These are phyloP conservation scores for Sardina pilchardus DNA, from an alignment of 2,113 vertebrate species.

Conservation along the genomic window DNA sequence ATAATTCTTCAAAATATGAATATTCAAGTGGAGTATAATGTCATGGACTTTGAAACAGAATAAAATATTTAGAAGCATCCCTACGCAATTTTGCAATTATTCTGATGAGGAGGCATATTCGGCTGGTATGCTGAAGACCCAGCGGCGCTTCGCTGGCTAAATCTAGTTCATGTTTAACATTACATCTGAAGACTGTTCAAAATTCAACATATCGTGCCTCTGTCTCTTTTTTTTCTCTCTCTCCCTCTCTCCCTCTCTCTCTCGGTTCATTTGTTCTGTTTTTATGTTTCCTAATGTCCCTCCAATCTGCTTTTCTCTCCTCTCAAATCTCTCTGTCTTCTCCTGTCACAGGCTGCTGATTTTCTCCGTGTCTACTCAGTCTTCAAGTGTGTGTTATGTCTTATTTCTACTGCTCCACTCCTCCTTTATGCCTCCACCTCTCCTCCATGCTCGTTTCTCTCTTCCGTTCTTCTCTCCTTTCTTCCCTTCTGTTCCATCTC, in stretches of 20 bases:
- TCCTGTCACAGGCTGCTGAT: neutral
- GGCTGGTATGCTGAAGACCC: conserved; percentile 29
- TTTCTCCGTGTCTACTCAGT: neutral
- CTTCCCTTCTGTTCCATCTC: neutral
- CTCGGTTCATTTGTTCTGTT: neutral
- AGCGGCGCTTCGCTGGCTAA: conserved; percentile 39
- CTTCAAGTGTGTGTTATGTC: neutral
- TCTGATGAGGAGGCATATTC: conserved; percentile 38
- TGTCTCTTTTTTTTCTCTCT: neutral
- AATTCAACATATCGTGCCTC: conserved; percentile 36
- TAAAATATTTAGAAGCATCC: conserved; percentile 47
- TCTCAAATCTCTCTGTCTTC: neutral
- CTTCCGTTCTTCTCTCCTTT: neutral
- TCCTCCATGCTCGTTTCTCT: neutral
- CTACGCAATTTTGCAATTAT: conserved; percentile 19
- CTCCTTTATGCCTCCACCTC: neutral
- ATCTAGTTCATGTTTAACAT: conserved; percentile 46
- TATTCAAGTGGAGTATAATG: conserved; percentile 47
- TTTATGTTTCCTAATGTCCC: neutral
- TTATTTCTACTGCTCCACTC: neutral
- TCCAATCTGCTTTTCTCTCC: neutral
- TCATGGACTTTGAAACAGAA: conserved; percentile 41
- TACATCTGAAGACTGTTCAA: conserved; percentile 47
- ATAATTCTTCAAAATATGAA: conserved; percentile 26
- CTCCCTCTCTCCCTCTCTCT: neutral